These are phyloP conservation scores for Drosophila tristis DNA, from an alignment of 1,140 invertebrate genomes.

Conservation along the genomic window DNA sequence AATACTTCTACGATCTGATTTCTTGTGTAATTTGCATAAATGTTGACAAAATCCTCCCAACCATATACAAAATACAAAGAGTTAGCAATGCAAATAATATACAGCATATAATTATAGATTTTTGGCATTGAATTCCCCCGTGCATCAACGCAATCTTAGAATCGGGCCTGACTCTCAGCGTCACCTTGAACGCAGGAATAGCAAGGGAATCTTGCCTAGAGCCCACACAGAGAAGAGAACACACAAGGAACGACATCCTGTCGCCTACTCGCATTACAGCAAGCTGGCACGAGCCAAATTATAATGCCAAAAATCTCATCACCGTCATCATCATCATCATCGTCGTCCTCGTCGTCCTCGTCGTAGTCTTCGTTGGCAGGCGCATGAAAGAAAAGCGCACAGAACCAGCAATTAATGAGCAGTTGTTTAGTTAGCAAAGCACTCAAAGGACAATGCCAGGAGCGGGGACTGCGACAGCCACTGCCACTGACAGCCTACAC, in stretches of 20 bases:
- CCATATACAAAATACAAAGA: no score
- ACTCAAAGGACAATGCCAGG: slow-evolving; percentile 57
- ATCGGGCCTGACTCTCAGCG: neutral
- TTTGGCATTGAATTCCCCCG: no score
- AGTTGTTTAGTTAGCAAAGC: slow-evolving; percentile 52
- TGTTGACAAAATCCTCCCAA: no score
- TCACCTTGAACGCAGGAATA: slow-evolving; percentile 1
- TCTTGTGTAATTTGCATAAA: no score
- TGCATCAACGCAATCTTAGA: neutral
- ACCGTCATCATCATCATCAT: slow-evolving; percentile 17
- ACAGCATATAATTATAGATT: no score
- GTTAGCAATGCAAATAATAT: no score
- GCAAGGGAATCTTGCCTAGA: neutral
- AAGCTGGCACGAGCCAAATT: slow-evolving; percentile 72
- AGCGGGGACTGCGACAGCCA: slow-evolving; percentile 30
- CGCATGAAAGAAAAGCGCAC: slow-evolving; percentile 58
- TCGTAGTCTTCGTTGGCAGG: slow-evolving; percentile 2
- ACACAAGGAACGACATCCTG: slow-evolving; percentile 26
- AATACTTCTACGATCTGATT: no score
- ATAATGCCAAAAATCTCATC: slow-evolving; percentile 41
- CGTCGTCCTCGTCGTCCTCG: slow-evolving; percentile 12
- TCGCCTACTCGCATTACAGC: slow-evolving; percentile 48
- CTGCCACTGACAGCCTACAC: slow-evolving; percentile 23
- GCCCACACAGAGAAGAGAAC: neutral
- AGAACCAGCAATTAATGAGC: slow-evolving; percentile 76